Conservation (phyloP, 2,888 invertebrate species). For the Tolmerus cingulatus region DNA sequence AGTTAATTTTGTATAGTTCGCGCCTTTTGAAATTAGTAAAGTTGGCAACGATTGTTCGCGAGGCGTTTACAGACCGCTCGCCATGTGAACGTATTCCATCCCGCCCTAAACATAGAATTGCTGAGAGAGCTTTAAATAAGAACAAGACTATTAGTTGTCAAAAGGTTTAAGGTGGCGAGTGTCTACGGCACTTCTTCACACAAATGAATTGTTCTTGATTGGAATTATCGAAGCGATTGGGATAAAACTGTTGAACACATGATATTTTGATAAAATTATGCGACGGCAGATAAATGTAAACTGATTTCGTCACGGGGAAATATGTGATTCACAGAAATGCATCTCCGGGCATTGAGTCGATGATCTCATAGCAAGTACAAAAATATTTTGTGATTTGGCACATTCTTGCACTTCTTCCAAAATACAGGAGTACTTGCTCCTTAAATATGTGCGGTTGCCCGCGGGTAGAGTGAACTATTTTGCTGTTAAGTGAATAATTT, state of each 20-base stretch:
- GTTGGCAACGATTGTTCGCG: no score
- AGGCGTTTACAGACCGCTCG: neutral
- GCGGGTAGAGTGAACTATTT: neutral
- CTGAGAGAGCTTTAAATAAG: neutral
- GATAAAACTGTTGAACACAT: neutral
- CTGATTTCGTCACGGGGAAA: neutral
- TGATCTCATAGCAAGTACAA: conserved; percentile 26
- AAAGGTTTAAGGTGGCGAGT: neutral
- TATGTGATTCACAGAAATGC: neutral
- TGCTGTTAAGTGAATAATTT: neutral
- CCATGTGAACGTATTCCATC: neutral
- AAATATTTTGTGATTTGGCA: conserved; percentile 32
- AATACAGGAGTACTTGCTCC: neutral
- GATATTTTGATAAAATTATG: neutral
- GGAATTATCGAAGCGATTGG: neutral
- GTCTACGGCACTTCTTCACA: neutral
- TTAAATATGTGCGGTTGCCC: neutral
- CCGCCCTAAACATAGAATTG: neutral
- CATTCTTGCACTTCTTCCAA: neutral
- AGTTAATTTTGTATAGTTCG: no score
- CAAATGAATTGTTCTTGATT: neutral
- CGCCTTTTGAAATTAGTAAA: no score
- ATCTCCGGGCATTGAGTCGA: neutral
- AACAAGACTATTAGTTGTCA: neutral
- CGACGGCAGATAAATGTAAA: neutral